A percentile compares a stretch with the other conserved stretches of the same genome.
phyloP scores from a whole-genome alignment of 2,113 vertebrate genomes.

The Oostethus manadensis region DNA sequence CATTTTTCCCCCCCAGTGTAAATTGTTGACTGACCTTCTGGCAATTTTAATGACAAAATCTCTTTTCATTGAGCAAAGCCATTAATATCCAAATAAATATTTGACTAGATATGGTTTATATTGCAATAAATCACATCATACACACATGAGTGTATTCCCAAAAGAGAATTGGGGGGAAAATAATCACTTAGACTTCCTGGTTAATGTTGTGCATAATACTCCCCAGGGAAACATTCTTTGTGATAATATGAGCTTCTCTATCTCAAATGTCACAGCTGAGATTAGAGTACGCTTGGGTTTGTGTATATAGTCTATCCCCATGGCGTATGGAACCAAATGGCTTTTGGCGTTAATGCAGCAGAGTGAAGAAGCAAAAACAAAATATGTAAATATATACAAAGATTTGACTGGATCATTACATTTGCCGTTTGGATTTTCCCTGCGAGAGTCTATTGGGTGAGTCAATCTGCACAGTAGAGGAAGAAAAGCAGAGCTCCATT shows the following conservation, averaged over 20 bases:
- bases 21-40: conserved; percentile 4
- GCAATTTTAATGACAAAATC: conserved; percentile 27
- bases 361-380: conserved; percentile 35
- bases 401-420: conserved; percentile 45
- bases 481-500: conserved; percentile 21
- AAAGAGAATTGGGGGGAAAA: conserved; percentile 54
- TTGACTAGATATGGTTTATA: conserved; percentile 57
- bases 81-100: conserved; percentile 63
- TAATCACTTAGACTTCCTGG: conserved; percentile 65
- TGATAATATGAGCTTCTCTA: conserved; percentile 69
- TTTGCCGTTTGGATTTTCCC: conserved; percentile 22
- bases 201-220: conserved; percentile 76
- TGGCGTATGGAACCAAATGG: conserved; percentile 36
- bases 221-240: conserved; percentile 63
- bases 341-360: conserved; percentile 18
- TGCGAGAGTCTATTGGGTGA: conserved; percentile 9
- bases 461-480: conserved; percentile 13
- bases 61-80: conserved; percentile 44
- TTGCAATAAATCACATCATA: conserved; percentile 62
- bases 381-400: conserved; percentile 49
- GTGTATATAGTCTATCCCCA: conserved; percentile 13
- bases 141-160: conserved; percentile 45
- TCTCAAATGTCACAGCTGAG: conserved; percentile 64
- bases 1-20: conserved; percentile 24
- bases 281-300: conserved; percentile 21